These are phyloP conservation scores for Chrysolina haemoptera DNA, from an alignment of 2,888 invertebrate species.

Conservation along the genomic window DNA sequence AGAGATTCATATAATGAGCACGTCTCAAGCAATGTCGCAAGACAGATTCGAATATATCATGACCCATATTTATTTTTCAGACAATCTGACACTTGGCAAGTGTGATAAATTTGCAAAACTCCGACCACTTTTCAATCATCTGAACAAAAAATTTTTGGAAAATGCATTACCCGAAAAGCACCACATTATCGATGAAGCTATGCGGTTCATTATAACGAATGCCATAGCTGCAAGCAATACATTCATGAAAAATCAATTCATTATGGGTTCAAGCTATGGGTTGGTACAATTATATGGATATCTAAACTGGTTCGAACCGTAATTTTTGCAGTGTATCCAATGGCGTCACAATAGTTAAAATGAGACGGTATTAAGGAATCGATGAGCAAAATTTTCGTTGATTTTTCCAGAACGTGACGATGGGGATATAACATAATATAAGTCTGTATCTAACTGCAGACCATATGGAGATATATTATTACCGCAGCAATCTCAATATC, in stretches of 20 bases:
- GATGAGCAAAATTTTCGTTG: no score
- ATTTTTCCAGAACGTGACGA: no score
- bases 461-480: no score
- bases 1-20: conserved; percentile 21
- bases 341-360: no score
- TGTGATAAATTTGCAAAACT: conserved; percentile 53
- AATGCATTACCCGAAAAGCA: conserved; percentile 56
- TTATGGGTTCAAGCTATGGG: conserved; percentile 30
- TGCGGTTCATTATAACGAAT: conserved; percentile 64
- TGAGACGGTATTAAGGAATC: no score
- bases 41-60: neutral
- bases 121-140: conserved; percentile 50
- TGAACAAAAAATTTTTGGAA: conserved; percentile 55
- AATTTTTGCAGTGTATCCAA: no score
- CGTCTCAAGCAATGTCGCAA: conserved; percentile 26
- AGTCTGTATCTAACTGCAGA: no score
- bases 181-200: conserved; percentile 58
- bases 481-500: no score
- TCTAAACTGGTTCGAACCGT: conserved; percentile 11
- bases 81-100: conserved; percentile 27
- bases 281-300: no score
- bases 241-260: conserved; percentile 36
- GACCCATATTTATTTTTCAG: conserved; percentile 27
- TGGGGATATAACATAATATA: no score
- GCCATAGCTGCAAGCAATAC: conserved; percentile 33